Conservation (phyloP, 2,797 vertebrate species). For the Phyllotis vaccarum region DNA sequence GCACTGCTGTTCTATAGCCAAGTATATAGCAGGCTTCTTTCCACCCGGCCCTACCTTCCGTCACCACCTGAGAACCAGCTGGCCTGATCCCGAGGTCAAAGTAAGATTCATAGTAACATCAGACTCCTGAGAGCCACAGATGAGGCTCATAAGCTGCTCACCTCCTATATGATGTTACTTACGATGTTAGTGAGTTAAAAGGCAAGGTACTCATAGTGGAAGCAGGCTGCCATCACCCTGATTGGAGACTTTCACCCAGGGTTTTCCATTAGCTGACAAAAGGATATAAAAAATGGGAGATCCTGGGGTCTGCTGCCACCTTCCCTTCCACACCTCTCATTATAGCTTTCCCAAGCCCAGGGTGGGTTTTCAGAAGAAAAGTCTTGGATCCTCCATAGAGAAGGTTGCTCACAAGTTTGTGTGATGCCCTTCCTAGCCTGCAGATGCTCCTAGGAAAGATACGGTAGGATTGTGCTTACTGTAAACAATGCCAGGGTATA, state of each 20-base stretch:
- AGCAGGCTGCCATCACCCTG: neutral
- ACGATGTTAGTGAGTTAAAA: too few relatives aligned
- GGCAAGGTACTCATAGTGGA: neutral
- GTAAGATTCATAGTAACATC: neutral
- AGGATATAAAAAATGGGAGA: neutral
- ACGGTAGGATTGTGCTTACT: fast-evolving
- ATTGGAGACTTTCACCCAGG: too few relatives aligned
- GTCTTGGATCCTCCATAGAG: neutral
- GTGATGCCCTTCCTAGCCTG: too few relatives aligned
- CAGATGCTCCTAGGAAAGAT: neutral
- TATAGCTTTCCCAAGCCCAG: neutral
- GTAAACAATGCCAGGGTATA: fast-evolving
- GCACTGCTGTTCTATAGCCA: too few relatives aligned
- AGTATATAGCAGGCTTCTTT: too few relatives aligned
- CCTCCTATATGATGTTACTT: too few relatives aligned
- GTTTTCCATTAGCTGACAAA: neutral
- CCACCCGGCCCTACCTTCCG: neutral
- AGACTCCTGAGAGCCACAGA: neutral
- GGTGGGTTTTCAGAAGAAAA: neutral
- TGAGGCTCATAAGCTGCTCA: neutral
- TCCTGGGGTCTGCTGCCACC: neutral
- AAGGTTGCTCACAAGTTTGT: fast-evolving
- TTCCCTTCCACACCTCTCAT: too few relatives aligned
- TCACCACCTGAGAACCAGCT: neutral
- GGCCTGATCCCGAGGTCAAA: neutral